Conservation (phyloP, 2,888 invertebrate species). For the Lasioglossum pauxillum region DNA sequence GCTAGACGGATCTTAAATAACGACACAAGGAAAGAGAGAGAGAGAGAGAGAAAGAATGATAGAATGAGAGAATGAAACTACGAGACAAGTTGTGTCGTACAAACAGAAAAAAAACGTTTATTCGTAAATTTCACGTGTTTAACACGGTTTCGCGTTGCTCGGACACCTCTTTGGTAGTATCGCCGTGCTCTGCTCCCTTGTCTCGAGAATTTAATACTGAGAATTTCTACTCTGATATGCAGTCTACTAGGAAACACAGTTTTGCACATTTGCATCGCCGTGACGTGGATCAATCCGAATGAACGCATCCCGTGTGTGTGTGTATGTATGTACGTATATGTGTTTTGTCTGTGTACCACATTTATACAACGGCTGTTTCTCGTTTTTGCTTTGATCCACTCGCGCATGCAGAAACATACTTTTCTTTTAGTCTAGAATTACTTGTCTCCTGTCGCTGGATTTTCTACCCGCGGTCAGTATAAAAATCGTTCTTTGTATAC, state of each 20-base stretch:
- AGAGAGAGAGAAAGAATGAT: not conserved
- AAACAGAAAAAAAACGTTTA: conserved; percentile 65
- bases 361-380: conserved; percentile 6
- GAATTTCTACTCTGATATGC: conserved; percentile 61
- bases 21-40: not conserved
- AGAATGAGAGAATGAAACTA: not conserved
- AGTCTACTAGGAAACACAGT: conserved; percentile 20
- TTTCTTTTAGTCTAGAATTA: conserved; percentile 3
- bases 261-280: conserved; percentile 15
- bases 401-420: conserved; percentile 41
- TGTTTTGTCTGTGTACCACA: not conserved
- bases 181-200: conserved; percentile 28
- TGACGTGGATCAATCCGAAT: conserved; percentile 17
- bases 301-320: not conserved
- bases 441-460: not conserved
- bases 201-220: conserved; percentile 58
- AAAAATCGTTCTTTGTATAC: conserved; percentile 73
- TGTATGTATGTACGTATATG: not conserved
- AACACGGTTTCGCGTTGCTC: conserved; percentile 53
- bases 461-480: conserved; percentile 56
- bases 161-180: conserved; percentile 53
- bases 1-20: conserved; percentile 11
- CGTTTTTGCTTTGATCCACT: not conserved
- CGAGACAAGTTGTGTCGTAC: conserved; percentile 45
- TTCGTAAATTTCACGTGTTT: conserved; percentile 56